Percentiles rank a stretch among this genome's conserved stretches.
These are phyloP conservation scores for Steinernema carpocapsae DNA, from an alignment of 2,888 invertebrate genomes.

Conservation along the genomic window DNA sequence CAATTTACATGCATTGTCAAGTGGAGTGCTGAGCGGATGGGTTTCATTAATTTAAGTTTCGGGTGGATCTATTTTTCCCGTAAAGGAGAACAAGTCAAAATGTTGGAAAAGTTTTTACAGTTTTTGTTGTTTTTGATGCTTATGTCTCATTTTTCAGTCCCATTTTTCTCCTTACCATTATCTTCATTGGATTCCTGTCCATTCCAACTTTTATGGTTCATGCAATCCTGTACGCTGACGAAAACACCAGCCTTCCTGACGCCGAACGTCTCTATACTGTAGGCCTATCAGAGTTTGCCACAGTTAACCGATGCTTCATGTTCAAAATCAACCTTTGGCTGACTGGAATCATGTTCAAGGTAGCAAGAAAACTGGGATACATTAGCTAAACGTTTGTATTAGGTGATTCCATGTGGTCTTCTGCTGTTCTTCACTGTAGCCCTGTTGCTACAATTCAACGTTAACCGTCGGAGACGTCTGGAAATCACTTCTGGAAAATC, in stretches of 20 bases:
- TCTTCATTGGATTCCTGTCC: conserved; percentile 58
- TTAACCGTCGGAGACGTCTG: conserved; percentile 45
- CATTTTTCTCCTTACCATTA: conserved; percentile 58
- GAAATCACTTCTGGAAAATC: conserved; percentile 50
- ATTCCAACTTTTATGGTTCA: conserved; percentile 67
- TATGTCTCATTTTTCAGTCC: conserved; percentile 50
- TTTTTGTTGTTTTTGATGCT: no score
- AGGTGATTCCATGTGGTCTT: conserved; percentile 57
- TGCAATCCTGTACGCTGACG: conserved; percentile 55
- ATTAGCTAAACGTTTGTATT: not conserved
- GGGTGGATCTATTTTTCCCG: not conserved
- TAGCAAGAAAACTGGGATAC: conserved; percentile 33
- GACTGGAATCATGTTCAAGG: conserved; percentile 67
- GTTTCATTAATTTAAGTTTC: not conserved
- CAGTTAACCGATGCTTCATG: conserved; percentile 56
- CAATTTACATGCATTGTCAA: conserved; percentile 13
- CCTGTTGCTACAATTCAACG: conserved; percentile 52
- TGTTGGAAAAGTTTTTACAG: no score
- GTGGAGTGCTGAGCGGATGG: conserved; percentile 29
- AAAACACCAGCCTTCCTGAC: not conserved
- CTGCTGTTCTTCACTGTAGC: conserved; percentile 58
- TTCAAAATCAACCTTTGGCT: conserved; percentile 67
- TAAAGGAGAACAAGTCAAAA: not conserved
- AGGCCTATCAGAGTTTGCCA: conserved; percentile 52
- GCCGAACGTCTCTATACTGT: conserved; percentile 49